These are phyloP conservation scores for Osmoderma eremita DNA, from an alignment of 2,888 invertebrate species.

Conservation along the genomic window DNA sequence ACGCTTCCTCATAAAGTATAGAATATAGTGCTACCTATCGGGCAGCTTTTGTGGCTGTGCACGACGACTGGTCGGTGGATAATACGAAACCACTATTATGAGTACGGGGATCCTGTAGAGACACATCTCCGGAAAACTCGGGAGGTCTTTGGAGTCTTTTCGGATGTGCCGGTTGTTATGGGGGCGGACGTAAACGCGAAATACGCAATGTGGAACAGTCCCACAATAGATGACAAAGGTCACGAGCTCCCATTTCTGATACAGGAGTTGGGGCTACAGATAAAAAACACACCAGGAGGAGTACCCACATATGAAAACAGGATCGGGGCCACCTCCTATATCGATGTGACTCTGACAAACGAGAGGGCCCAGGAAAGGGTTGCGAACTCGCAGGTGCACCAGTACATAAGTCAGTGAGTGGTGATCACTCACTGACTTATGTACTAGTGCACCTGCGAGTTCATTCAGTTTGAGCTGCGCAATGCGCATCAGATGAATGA, in stretches of 20 bases:
- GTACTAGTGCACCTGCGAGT: no score
- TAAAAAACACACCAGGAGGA: slow-evolving; percentile 12
- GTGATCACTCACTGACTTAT: no score
- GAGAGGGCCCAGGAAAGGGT: no score
- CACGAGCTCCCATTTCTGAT: slow-evolving; percentile 22
- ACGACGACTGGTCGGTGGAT: neutral
- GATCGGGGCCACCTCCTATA: neutral
- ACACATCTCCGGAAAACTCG: neutral
- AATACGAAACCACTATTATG: slow-evolving; percentile 2
- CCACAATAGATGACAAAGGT: slow-evolving; percentile 8
- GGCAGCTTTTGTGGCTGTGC: no score
- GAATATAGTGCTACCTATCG: no score
- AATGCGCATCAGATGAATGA: no score
- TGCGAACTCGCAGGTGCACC: no score
- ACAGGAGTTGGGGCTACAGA: slow-evolving; percentile 10
- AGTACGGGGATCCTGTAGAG: neutral
- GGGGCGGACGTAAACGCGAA: slow-evolving; percentile 35
- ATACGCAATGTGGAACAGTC: slow-evolving; percentile 16
- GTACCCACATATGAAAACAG: neutral
- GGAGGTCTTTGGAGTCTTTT: neutral
- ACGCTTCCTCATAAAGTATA: no score
- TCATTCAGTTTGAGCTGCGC: no score
- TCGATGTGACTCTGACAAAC: slow-evolving; percentile 20
- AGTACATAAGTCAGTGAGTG: no score
- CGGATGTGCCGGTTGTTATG: neutral